phyloP scores from a whole-genome alignment of 2,888 invertebrate species.

The Drosophila monieri region DNA sequence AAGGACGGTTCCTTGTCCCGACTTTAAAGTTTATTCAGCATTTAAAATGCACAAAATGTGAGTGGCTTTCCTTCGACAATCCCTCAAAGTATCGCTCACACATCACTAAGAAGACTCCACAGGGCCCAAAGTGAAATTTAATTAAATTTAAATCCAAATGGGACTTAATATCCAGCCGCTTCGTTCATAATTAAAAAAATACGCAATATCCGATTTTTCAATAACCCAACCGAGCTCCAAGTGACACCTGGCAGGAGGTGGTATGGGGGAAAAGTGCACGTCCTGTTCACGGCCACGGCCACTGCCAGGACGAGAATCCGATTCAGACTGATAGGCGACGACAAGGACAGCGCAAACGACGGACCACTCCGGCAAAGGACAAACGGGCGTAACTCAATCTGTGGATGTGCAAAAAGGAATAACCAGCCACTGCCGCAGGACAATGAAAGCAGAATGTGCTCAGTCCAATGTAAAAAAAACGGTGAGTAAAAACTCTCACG shows the following conservation, averaged over 20 bases:
- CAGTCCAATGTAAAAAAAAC: constrained; percentile 1
- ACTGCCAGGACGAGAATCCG: constrained; percentile 22
- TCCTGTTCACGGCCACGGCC: constrained; percentile 39
- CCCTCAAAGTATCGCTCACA: constrained; percentile 5
- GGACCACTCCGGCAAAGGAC: constrained; percentile 39
- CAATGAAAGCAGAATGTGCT: constrained; percentile 47
- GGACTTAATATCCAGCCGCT: constrained; percentile 55
- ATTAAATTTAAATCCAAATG: constrained; percentile 59
- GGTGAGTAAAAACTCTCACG: constrained; percentile 14
- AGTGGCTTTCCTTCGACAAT: constrained; percentile 3
- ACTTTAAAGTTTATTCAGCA: constrained; percentile 23
- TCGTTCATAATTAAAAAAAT: constrained; percentile 64
- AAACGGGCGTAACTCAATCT: constrained; percentile 67
- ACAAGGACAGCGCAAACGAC: constrained; percentile 27
- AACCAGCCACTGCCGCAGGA: constrained; percentile 49
- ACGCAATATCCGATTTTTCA: constrained; percentile 64
- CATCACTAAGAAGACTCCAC: background rate
- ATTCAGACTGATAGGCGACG: constrained; percentile 49
- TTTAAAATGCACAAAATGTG: constrained; percentile 9
- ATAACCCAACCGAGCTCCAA: constrained; percentile 47
- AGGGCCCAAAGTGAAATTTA: constrained; percentile 26
- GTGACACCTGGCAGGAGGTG: background rate
- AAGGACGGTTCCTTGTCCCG: background rate
- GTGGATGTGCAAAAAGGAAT: constrained; percentile 56
- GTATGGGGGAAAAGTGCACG: constrained; percentile 18